phyloP scores from a whole-genome alignment of 1,140 invertebrate genomes.

The Lethocerus indicus region DNA sequence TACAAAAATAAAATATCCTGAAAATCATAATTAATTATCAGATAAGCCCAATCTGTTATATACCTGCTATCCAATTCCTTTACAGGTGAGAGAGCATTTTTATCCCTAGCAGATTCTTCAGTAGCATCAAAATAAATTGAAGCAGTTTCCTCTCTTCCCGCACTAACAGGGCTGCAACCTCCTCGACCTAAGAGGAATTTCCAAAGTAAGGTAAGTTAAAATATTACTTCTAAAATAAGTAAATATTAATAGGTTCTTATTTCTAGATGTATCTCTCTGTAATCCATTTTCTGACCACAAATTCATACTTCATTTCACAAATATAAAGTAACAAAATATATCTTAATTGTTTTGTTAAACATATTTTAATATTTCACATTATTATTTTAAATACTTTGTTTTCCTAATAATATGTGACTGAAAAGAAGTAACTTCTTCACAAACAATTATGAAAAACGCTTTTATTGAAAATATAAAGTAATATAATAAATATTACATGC shows the following conservation, averaged over 20 bases:
- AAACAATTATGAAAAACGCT: no score
- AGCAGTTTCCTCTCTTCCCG: conserved; percentile 35
- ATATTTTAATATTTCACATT: no score
- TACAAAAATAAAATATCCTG: no score
- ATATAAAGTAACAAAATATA: no score
- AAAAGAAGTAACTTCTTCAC: no score
- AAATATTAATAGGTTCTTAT: not conserved
- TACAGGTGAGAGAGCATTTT: conserved; percentile 17
- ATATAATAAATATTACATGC: no score
- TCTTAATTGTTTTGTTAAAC: no score
- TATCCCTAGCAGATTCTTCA: conserved; percentile 23
- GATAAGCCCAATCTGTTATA: not conserved
- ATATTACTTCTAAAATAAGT: not conserved
- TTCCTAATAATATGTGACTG: no score
- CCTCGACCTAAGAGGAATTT: conserved; percentile 7
- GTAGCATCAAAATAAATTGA: conserved; percentile 45
- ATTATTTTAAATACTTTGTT: no score
- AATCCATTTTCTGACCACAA: not conserved
- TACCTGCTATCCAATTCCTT: conserved; percentile 15
- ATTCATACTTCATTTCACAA: no score
- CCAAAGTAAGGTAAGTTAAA: not conserved
- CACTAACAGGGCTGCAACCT: conserved; percentile 28
- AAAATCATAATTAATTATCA: no score
- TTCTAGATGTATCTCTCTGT: not conserved
- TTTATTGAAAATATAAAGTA: no score